These are phyloP conservation scores for Terebella lapidaria DNA, from an alignment of 2,888 invertebrate genomes.

Conservation along the genomic window DNA sequence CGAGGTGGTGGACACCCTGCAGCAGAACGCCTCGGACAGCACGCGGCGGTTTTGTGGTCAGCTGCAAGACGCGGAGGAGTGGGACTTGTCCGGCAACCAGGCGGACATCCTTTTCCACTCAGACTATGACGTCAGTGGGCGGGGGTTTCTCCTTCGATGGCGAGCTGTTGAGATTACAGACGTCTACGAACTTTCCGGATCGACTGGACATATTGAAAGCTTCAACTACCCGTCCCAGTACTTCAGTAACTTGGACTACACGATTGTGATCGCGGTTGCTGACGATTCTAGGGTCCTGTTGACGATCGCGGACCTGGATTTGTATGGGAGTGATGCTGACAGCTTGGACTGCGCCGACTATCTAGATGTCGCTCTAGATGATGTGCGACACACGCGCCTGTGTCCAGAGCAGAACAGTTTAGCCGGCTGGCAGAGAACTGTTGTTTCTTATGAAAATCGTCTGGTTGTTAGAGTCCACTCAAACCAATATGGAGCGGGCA, in stretches of 20 bases:
- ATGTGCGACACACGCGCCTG: background rate
- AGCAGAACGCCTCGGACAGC: background rate
- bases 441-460: too few species aligned
- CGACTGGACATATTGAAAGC: conserved; percentile 57
- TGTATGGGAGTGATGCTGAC: background rate
- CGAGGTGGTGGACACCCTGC: background rate
- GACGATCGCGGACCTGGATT: conserved; percentile 57
- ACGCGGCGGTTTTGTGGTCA: background rate
- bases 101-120: conserved; percentile 7
- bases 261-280: conserved; percentile 65
- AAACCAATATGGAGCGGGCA: too few species aligned
- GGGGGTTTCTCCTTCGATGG: conserved; percentile 13
- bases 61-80: background rate
- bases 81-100: background rate
- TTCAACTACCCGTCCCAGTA: conserved; percentile 69
- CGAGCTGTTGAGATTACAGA: background rate
- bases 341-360: background rate
- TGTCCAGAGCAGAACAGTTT: too few species aligned
- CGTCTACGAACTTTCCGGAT: background rate
- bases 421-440: too few species aligned
- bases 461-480: too few species aligned
- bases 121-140: background rate
- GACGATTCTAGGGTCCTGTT: conserved; percentile 66
- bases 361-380: background rate
- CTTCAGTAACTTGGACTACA: conserved; percentile 69